These are phyloP conservation scores for Hydrolagus colliei DNA, from an alignment of 2,797 vertebrate species.

Conservation along the genomic window DNA sequence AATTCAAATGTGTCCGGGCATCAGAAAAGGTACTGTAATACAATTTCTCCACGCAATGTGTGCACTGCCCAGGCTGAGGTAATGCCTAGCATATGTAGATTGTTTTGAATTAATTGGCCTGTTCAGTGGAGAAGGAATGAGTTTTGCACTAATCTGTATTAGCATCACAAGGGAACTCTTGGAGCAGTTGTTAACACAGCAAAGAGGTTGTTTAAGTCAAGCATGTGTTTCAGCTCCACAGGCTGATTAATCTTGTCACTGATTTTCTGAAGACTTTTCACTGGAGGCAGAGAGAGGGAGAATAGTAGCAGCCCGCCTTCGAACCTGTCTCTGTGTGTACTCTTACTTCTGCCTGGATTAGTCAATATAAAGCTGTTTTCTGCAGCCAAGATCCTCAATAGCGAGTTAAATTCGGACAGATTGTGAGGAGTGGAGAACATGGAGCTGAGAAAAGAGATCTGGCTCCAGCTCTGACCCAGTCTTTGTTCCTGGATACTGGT, in stretches of 20 bases:
- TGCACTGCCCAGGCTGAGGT: slow-evolving; percentile 25
- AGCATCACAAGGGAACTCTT: slow-evolving; percentile 63
- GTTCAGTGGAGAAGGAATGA: slow-evolving; percentile 54
- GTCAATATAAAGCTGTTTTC: slow-evolving; percentile 66
- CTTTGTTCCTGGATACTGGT: slow-evolving; percentile 62
- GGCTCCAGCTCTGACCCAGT: slow-evolving; percentile 55
- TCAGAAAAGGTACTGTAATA: slow-evolving; percentile 31
- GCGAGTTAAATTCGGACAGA: slow-evolving; percentile 67
- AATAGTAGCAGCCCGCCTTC: slow-evolving; percentile 46
- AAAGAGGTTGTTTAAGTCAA: slow-evolving; percentile 62
- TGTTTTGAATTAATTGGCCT: slow-evolving; percentile 51
- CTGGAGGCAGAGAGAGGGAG: slow-evolving; percentile 38
- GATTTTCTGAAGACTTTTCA: slow-evolving; percentile 46
- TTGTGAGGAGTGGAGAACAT: slow-evolving; percentile 65
- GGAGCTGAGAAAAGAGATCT: slow-evolving; percentile 60
- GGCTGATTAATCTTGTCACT: slow-evolving; percentile 56
- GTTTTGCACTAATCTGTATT: slow-evolving; percentile 61
- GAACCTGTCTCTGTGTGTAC: slow-evolving; percentile 52
- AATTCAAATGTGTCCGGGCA: slow-evolving; percentile 27
- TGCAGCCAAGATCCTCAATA: slow-evolving; percentile 57
- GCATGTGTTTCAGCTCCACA: slow-evolving; percentile 56
- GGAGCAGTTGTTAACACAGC: slow-evolving; percentile 56
- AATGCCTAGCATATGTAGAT: slow-evolving; percentile 31
- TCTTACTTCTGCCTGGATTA: slow-evolving; percentile 66
- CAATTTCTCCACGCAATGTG: slow-evolving; percentile 29